These are phyloP conservation scores for Saguinus imperator DNA, from an alignment of 2,113 vertebrate species.

Conservation along the genomic window DNA sequence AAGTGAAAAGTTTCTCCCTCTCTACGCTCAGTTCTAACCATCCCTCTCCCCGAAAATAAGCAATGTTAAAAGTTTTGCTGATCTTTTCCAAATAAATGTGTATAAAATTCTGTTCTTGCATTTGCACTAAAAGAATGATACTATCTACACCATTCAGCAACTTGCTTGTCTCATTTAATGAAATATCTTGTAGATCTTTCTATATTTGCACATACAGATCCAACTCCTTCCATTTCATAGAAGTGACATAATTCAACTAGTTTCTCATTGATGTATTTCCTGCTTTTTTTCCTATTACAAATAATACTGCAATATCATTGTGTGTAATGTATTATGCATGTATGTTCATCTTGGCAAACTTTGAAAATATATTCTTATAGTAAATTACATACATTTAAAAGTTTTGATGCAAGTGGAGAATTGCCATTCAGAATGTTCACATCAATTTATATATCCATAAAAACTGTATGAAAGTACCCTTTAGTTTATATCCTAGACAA, in stretches of 20 bases:
- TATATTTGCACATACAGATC: neutral
- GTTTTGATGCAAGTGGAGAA: slow-evolving; percentile 26
- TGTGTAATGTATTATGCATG: neutral
- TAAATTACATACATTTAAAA: slow-evolving; percentile 31
- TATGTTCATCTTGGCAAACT: neutral
- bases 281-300: slow-evolving; percentile 2
- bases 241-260: neutral
- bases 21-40: neutral
- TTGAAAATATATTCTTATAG: neutral
- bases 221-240: neutral
- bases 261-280: slow-evolving; percentile 1
- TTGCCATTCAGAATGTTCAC: neutral
- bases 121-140: slow-evolving; percentile 22
- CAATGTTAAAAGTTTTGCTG: neutral
- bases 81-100: slow-evolving; percentile 21
- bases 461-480: neutral
- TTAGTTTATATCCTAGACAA: neutral
- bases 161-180: slow-evolving; percentile 27
- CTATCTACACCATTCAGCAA: neutral
- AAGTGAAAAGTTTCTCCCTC: neutral
- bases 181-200: neutral
- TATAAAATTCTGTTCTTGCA: slow-evolving; percentile 14
- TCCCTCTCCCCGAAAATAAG: neutral
- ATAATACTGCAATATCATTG: neutral
- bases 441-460: neutral